These are phyloP conservation scores for Caranx ignobilis DNA, from an alignment of 2,113 vertebrate genomes.

Conservation along the genomic window DNA sequence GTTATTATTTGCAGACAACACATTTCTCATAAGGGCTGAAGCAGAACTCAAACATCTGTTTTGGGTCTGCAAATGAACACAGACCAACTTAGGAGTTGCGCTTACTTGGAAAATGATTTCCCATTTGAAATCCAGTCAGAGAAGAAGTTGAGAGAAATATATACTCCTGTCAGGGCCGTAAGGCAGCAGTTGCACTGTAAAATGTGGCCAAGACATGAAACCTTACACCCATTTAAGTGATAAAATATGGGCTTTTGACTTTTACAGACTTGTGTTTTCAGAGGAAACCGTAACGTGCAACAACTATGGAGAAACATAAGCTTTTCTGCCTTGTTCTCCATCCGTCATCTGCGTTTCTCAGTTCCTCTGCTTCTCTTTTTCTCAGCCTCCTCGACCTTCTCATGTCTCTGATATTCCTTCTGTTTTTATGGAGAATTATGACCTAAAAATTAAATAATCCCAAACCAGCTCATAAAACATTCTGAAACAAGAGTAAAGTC, in stretches of 20 bases:
- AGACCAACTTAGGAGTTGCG: constrained; percentile 55
- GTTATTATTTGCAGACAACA: constrained; percentile 68
- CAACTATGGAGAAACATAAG: constrained; percentile 51
- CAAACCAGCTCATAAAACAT: neutral
- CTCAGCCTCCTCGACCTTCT: neutral
- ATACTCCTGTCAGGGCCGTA: constrained; percentile 55
- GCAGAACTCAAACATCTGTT: constrained; percentile 77
- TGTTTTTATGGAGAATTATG: neutral
- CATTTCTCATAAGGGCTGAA: constrained; percentile 62
- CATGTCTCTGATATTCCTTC: neutral
- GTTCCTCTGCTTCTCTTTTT: neutral
- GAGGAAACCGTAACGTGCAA: constrained; percentile 60
- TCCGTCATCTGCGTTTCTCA: constrained; percentile 26
- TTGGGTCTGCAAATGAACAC: constrained; percentile 69
- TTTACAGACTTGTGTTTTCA: constrained; percentile 58
- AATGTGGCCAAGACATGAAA: constrained; percentile 60
- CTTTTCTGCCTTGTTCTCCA: constrained; percentile 14
- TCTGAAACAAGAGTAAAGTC: neutral
- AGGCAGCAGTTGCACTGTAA: constrained; percentile 45
- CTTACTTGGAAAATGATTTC: constrained; percentile 74
- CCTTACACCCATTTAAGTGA: constrained; percentile 61
- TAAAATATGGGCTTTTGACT: constrained; percentile 71
- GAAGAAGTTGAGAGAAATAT: constrained; percentile 67
- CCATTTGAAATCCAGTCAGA: constrained; percentile 70
- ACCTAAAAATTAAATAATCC: neutral